Percentiles rank a stretch among this genome's conserved stretches.
Evolutionary conservation across 2,113 vertebrate genomes (phyloP).

Genomic region (Oreotrochilus melanogaster): DNA sequence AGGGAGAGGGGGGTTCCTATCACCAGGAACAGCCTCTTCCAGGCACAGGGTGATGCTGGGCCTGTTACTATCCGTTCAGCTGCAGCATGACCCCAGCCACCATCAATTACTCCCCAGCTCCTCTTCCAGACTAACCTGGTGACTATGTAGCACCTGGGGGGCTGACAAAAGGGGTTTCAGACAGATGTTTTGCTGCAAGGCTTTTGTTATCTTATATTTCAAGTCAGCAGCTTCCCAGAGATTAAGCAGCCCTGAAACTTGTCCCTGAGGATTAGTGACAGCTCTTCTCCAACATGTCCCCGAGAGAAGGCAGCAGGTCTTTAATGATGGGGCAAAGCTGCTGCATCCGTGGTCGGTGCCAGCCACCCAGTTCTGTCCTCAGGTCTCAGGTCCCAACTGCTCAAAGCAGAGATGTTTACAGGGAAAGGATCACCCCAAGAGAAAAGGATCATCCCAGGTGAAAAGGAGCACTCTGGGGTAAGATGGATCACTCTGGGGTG

Average conservation of each 20-base stretch:
- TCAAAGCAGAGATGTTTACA: neutral
- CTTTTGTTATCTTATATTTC: slow-evolving; percentile 1
- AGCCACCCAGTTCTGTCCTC: neutral
- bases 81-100: neutral
- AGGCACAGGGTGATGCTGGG: neutral
- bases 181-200: neutral
- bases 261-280: slow-evolving; percentile 10
- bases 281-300: neutral
- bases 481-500: rapidly evolving
- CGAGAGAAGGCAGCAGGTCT: neutral
- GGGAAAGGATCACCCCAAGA: no score
- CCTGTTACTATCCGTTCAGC: neutral
- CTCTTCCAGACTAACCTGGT: neutral
- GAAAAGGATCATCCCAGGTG: no score
- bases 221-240: neutral
- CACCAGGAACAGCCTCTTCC: neutral
- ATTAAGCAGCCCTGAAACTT: slow-evolving; percentile 48
- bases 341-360: neutral
- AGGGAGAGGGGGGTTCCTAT: rapidly evolving
- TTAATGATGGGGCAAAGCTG: neutral
- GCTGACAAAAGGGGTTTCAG: neutral
- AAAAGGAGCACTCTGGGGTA: no score
- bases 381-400: neutral
- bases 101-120: neutral
- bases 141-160: rapidly evolving